Percentiles rank a stretch among this genome's conserved stretches.
phyloP scores from a whole-genome alignment of 2,113 vertebrate species.

The Delphinapterus leucas region DNA sequence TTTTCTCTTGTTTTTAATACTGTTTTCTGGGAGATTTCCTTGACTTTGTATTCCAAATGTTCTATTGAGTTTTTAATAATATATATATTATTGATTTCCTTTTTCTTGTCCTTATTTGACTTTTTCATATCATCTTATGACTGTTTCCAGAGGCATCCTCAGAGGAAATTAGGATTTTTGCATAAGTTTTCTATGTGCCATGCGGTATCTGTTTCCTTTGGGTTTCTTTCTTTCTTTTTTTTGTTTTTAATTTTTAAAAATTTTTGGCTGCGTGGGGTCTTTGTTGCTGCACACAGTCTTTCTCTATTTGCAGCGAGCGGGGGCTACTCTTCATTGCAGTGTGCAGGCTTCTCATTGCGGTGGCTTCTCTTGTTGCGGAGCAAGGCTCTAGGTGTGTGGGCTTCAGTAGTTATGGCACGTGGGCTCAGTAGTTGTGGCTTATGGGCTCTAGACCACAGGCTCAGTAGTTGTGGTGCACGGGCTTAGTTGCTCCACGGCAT shows the following conservation, averaged over 20 bases:
- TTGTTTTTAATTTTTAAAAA: neutral
- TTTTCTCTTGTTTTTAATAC: neutral
- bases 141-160: neutral
- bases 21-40: neutral
- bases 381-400: too few species aligned
- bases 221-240: neutral
- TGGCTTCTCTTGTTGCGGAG: too few species aligned
- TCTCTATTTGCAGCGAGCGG: too few species aligned
- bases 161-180: neutral
- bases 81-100: neutral
- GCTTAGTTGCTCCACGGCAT: too few species aligned
- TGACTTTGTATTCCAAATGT: neutral
- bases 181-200: neutral
- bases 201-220: neutral
- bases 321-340: too few species aligned
- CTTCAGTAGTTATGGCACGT: too few species aligned
- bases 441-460: too few species aligned
- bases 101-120: neutral
- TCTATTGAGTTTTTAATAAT: neutral
- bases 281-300: too few species aligned
- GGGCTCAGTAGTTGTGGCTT: too few species aligned
- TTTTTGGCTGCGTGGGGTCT: too few species aligned
- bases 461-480: too few species aligned
- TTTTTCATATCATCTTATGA: neutral
- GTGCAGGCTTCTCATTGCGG: too few species aligned